These are phyloP conservation scores for Chloroceryle inda DNA, from an alignment of 2,797 vertebrate species.

Conservation along the genomic window DNA sequence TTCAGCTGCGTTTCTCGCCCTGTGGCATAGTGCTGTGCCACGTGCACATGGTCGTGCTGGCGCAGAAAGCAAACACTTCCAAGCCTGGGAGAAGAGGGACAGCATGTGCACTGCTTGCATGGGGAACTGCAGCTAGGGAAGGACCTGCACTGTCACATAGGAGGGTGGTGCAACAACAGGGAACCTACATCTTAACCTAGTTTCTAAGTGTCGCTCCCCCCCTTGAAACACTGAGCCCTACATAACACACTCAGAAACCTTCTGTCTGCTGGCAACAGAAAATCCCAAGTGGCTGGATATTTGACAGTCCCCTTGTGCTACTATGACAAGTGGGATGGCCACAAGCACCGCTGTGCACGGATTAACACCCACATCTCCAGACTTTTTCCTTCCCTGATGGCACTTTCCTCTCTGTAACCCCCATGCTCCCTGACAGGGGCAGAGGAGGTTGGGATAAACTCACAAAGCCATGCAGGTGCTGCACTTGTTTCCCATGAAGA, in stretches of 20 bases:
- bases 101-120: rapidly evolving
- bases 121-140: background rate
- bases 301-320: background rate
- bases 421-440: background rate
- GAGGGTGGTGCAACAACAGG: background rate
- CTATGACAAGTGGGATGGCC: background rate
- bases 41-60: rapidly evolving
- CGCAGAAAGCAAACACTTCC: background rate
- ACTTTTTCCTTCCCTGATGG: background rate
- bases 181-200: background rate
- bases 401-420: background rate
- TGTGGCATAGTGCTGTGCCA: background rate
- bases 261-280: background rate
- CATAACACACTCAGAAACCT: background rate
- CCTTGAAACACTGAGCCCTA: background rate
- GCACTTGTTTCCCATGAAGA: background rate
- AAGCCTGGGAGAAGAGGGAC: background rate
- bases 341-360: background rate
- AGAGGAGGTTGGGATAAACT: background rate
- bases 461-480: background rate
- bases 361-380: background rate
- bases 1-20: background rate
- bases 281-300: background rate
- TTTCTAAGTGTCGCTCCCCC: background rate
- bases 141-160: rapidly evolving